Percentiles rank a stretch among this genome's conserved stretches.
These are phyloP conservation scores for Patella depressa DNA, from an alignment of 2,888 invertebrate genomes.

Conservation along the genomic window DNA sequence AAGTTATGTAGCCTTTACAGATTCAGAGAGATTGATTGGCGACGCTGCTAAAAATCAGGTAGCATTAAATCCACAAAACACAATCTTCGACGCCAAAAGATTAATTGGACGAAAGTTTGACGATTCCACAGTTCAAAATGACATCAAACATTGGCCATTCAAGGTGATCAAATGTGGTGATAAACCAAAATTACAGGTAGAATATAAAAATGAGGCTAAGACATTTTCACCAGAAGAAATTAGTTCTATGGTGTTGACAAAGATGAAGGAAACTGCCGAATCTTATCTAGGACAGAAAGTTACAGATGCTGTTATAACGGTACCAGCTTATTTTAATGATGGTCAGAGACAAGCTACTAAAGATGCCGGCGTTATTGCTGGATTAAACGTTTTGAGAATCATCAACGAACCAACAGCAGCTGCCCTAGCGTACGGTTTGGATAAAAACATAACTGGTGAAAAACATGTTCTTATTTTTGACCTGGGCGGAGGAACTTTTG, in stretches of 20 bases:
- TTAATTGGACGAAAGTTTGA: slow-evolving; percentile 58
- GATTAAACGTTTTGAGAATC: slow-evolving; percentile 71
- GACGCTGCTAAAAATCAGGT: slow-evolving; percentile 74
- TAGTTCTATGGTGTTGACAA: slow-evolving; percentile 89
- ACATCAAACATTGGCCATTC: slow-evolving; percentile 63
- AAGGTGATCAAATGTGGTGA: slow-evolving; percentile 50
- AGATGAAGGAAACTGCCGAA: slow-evolving; percentile 81
- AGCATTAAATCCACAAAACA: slow-evolving; percentile 81
- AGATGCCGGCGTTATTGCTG: slow-evolving; percentile 71
- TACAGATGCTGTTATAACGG: slow-evolving; percentile 66
- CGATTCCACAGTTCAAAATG: slow-evolving; percentile 52
- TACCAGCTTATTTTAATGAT: slow-evolving; percentile 70
- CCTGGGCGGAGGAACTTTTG: slow-evolving; percentile 80
- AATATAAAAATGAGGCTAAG: slow-evolving; percentile 84
- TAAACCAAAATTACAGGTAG: slow-evolving; percentile 62
- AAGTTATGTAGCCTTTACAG: slow-evolving; percentile 81
- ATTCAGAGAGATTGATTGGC: slow-evolving; percentile 72
- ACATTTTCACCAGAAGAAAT: slow-evolving; percentile 90
- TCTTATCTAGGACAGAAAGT: slow-evolving; percentile 76
- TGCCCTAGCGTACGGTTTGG: slow-evolving; percentile 72
- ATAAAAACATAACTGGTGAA: slow-evolving; percentile 70
- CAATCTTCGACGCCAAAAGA: slow-evolving; percentile 73
- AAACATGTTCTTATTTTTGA: slow-evolving; percentile 76
- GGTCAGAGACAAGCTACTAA: slow-evolving; percentile 77
- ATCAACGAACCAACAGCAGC: slow-evolving; percentile 77